Base-by-base conservation (phyloP, 2,113 vertebrate genomes). In the Ictalurus punctatus region DNA sequence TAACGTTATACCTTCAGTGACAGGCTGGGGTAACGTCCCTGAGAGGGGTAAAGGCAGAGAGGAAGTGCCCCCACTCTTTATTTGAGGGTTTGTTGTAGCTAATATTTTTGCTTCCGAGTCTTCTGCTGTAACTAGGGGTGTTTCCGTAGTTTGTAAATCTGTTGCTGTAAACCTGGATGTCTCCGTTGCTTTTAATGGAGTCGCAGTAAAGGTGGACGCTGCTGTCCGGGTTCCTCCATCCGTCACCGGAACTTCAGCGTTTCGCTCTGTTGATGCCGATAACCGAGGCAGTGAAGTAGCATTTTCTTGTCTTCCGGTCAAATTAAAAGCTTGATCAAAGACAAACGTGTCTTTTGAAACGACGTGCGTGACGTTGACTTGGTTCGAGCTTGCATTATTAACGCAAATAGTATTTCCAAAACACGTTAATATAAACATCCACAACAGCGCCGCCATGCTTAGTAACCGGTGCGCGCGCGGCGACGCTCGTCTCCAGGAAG, bases 41-140 rank as follows among this genome's bases (percentile, higher is more conserved):
- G 92, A 91, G 14, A 90, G 30, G 12, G 89, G 92, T 65, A 88
- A 52, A 48, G 92, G 92, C 65, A 65, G 56, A 4, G 56, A 54
- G 44, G 89, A 52, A 40, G 48, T 17, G 12, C 48, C 71, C 12
- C 40, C 40, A 23, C 65, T 30, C 58, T 44, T 74, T 21, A 21
- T 5, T 6, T 73, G 27, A 6, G 84, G 9, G 16, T 4, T 73
- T 63, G 61, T 1, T 25, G 65, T 3, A 17, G 14, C 34, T 6
- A 30, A 40, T 37, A 2, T 25, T 34, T 21, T 56, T n/a, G 79
- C 23, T 23, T 27, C 21, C 9, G 54, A 13, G 27, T 6, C 54
- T 23, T 23, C 8, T 23, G 80, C 37, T 37, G 54, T 21, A 23
- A 59, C n/a, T 27, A 56, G 4, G 2, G 30, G 10, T 16, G 30